Evolutionary conservation across 2,888 invertebrate species (phyloP).

Genomic region (Sarcophaga rosellei): DNA sequence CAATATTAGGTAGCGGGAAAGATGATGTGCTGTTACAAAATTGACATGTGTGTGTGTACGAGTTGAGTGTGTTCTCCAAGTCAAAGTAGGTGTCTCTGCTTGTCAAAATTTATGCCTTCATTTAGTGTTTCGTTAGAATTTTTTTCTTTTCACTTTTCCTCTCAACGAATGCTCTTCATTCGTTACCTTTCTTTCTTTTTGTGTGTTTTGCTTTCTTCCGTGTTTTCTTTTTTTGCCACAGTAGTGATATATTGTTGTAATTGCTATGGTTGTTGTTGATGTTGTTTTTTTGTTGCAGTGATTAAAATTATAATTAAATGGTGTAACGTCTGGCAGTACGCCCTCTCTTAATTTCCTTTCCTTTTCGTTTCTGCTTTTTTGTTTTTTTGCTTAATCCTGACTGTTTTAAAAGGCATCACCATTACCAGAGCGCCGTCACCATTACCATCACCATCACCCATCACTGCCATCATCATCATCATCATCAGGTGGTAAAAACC

Average conservation of each 20-base stretch:
- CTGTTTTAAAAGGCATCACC: background rate
- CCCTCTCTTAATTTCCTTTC: conserved; percentile 1
- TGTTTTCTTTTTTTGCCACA: background rate
- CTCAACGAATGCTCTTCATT: background rate
- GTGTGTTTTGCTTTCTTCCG: background rate
- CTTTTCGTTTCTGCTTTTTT: background rate
- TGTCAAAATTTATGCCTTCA: background rate
- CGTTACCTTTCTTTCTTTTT: background rate
- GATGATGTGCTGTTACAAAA: background rate
- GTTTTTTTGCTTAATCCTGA: no score
- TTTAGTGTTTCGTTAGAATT: background rate
- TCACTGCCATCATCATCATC: background rate
- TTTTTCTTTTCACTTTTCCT: background rate
- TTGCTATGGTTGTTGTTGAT: conserved; percentile 10
- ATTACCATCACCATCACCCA: background rate
- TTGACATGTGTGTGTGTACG: background rate
- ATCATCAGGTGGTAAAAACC: conserved; percentile 48
- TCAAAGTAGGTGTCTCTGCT: conserved; percentile 40
- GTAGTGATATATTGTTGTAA: background rate
- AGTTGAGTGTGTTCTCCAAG: background rate
- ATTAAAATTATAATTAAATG: conserved; percentile 60
- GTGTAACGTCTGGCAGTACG: conserved; percentile 49
- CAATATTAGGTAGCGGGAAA: no score
- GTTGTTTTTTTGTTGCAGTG: conserved; percentile 38
- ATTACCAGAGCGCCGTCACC: background rate